These are phyloP conservation scores for Myzus persicae DNA, from an alignment of 1,140 invertebrate species.

Conservation along the genomic window DNA sequence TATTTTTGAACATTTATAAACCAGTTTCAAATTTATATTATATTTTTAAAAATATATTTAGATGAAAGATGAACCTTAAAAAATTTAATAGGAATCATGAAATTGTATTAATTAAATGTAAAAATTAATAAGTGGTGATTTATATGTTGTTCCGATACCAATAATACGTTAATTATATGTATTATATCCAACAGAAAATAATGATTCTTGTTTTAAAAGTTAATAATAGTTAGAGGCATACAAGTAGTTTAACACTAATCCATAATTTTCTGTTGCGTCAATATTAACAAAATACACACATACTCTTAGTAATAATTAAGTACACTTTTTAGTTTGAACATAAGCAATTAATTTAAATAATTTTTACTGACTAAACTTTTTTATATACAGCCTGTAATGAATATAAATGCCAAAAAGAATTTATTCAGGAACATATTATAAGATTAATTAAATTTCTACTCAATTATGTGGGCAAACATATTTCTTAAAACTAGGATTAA, in stretches of 20 bases:
- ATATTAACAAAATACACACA: background rate
- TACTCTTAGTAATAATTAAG: background rate
- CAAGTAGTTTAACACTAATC: background rate
- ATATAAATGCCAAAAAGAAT: background rate
- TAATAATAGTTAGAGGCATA: background rate
- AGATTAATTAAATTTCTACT: background rate
- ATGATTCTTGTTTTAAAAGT: background rate
- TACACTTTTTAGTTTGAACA: background rate
- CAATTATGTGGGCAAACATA: background rate
- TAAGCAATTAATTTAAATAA: background rate
- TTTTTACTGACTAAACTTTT: background rate
- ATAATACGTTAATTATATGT: background rate
- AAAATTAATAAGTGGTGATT: background rate
- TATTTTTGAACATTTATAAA: background rate
- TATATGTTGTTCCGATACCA: background rate
- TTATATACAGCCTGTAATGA: constrained; percentile 5
- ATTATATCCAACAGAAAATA: background rate
- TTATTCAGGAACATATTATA: background rate
- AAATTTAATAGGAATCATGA: background rate
- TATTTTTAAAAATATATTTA: background rate
- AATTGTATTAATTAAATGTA: background rate
- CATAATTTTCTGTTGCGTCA: background rate
- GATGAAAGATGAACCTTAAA: background rate
- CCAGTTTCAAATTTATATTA: background rate
- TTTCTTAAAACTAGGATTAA: background rate